Conservation (phyloP, 2,113 vertebrate species). For the Tragelaphus strepsiceros region DNA sequence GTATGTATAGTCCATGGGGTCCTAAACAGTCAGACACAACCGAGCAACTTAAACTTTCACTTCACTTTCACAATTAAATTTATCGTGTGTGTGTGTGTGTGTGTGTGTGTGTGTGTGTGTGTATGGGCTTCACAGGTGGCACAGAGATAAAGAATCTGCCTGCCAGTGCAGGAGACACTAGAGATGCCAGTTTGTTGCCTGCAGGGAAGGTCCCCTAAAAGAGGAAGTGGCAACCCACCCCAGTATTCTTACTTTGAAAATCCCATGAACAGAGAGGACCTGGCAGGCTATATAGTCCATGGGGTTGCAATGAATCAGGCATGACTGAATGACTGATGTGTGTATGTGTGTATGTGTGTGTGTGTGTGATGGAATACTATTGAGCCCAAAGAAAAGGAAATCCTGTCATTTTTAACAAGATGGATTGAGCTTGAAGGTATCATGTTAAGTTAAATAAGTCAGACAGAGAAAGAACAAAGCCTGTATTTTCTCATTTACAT, state of each 20-base stretch:
- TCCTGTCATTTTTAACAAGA: background rate
- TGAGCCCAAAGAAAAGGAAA: background rate
- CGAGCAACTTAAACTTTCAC: background rate
- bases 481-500: background rate
- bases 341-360: background rate
- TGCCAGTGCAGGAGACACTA: background rate
- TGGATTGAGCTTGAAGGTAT: background rate
- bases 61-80: background rate
- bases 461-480: background rate
- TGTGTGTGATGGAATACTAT: background rate
- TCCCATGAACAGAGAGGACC: background rate
- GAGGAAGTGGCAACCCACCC: background rate
- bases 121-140: background rate
- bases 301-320: background rate
- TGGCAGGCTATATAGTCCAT: background rate
- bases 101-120: background rate
- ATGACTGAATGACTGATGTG: background rate
- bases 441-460: background rate
- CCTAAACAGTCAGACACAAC: background rate
- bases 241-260: background rate
- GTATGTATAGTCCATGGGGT: background rate
- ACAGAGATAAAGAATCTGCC: background rate
- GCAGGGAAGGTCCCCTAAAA: accelerated
- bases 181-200: background rate
- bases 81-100: background rate